Percentiles rank a stretch among this genome's conserved stretches.
These are phyloP conservation scores for Oedothorax gibbosus DNA, from an alignment of 1,140 invertebrate species.

Conservation along the genomic window DNA sequence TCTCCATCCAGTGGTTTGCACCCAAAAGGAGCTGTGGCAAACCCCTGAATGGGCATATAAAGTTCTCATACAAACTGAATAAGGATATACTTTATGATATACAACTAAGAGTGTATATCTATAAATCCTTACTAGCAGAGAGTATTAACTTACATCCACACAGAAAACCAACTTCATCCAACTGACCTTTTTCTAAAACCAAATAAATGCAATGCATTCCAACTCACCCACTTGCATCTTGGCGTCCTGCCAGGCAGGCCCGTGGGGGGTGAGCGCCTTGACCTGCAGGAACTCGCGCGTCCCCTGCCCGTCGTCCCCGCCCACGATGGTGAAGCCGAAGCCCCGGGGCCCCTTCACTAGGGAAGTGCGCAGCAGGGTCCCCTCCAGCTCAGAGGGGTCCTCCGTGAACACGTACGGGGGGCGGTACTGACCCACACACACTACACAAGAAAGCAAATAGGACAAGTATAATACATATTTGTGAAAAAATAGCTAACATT, in stretches of 20 bases:
- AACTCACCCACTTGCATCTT: slow-evolving; percentile 75
- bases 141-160: too few species aligned
- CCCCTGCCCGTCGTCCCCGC: slow-evolving; percentile 83
- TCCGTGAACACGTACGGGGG: slow-evolving; percentile 78
- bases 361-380: slow-evolving; percentile 76
- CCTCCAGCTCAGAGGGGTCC: slow-evolving; percentile 77
- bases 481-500: not conserved
- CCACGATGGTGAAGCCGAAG: slow-evolving; percentile 96
- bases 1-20: too few species aligned
- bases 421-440: slow-evolving; percentile 38
- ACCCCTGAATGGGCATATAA: too few species aligned
- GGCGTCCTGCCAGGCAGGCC: slow-evolving; percentile 95
- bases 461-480: not conserved
- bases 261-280: slow-evolving; percentile 95
- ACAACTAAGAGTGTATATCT: too few species aligned
- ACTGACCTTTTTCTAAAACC: too few species aligned
- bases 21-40: too few species aligned
- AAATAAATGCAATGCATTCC: too few species aligned
- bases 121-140: too few species aligned
- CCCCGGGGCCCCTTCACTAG: slow-evolving; percentile 90
- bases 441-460: not conserved
- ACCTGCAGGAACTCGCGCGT: slow-evolving; percentile 87
- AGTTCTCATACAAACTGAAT: too few species aligned
- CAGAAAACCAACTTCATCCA: too few species aligned
- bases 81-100: too few species aligned